Evolutionary conservation across 1,140 invertebrate genomes (phyloP), one percentile per base, ranked within the genome.

Genomic region (Eriosoma lanigerum): DNA sequence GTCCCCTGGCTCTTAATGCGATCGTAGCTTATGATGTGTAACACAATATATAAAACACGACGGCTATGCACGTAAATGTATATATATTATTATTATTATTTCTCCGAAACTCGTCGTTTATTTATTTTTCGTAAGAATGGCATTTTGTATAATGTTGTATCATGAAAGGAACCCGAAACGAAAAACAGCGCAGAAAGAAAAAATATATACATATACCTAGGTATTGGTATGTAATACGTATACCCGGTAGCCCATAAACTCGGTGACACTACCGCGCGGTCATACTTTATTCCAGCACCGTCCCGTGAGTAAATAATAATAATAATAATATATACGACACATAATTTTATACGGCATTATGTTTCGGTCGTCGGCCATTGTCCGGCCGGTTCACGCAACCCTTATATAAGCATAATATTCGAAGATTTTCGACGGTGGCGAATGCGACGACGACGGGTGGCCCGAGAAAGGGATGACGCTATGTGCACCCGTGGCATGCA

Each of bases 371-470:
- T 8, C 44, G 66, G 66, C 66, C 66, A 70, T 70, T 70, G 66
- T 70, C 66, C 66, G 46, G 66, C 64, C 15, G 66, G 44, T 70
- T n/a, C 66, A 50, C 66, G 66, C 66, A 50, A 70, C 66, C 66
- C 66, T 70, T 38, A 38, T 38, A 38, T 8, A 38, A 3, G n/a
- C 8, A 38, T 38, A 38, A 38, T 38, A 38, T 38, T 38, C 32
- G 32, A 38, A 38, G 8, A 38, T 38, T 32, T 26, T 26, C 26
- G 60, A 29, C 60, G 60, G 26, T 17, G 17, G 8, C 13, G 58
- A 38, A 62, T 24, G 64, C 73, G 32, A 19, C 10, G 72, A 24
- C 73, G 21, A 44, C 73, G 73, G 73, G 73, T 60, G 73, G 73
- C 38, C 70, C 54, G 54, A 44, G 21, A 26, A 58, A 60, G 56